Base-by-base conservation (phyloP, 2,888 invertebrate genomes). In the Chrysina gloriosa region DNA sequence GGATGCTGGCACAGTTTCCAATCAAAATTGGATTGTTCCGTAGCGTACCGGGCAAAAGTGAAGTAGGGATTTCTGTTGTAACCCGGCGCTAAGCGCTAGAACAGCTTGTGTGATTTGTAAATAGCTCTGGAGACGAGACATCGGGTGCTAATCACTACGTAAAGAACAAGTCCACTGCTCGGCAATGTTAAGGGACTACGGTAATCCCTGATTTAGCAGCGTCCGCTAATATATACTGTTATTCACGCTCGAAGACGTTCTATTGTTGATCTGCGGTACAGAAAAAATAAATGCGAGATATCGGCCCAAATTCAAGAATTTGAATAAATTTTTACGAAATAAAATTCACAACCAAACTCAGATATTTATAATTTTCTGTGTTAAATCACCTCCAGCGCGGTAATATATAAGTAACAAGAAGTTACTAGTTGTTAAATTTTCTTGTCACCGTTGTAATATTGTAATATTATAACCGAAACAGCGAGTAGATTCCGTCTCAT, bases 71-170 rank as follows among this genome's bases (percentile, higher is more conserved):
- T 71, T 68, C 54, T 67, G 67, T 63, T 66, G 70, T 72, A 70
- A 70, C 69, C 69, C 69, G 63, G 63, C 68, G 72, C 68, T 71
- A 71, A 71, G 72, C 70, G 70, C 68, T 67, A 68, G 70, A 72
- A 70, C 70, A 71, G 71, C 69, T 69, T 66, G 70, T 70, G 73
- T 71, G 71, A 73, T 72, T 73, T 73, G 73, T 73, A 72, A 73
- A 73, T 73, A 64, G 72, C 72, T 71, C 69, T 54, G 16, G 73
- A 72, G 73, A 73, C 72, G 42, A 42, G 70, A 71, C 72, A 73
- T 71, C 73, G 71, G 72, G 71, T 72, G 73, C 71, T 73, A 73
- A 73, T 73, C 72, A 72, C 73, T 71, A 69, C 71, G 67, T 72
- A 73, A 68, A 72, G 73, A 73, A 71, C 73, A 73, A 71, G 71